phyloP scores from a whole-genome alignment of 2,113 vertebrate species.

The Nerophis lumbriciformis region DNA sequence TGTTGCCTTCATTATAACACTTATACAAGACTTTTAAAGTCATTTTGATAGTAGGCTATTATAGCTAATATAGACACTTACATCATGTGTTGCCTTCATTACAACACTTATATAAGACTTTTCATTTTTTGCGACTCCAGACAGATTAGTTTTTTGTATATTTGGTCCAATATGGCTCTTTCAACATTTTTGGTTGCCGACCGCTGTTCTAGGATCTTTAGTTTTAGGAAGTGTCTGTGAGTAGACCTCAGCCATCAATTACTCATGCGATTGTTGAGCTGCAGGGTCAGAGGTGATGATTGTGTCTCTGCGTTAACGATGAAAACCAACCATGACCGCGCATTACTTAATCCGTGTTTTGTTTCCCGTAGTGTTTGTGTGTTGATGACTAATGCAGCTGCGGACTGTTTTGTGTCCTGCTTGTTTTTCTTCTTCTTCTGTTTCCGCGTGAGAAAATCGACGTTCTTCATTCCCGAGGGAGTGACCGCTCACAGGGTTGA shows the following conservation, averaged over 20 bases:
- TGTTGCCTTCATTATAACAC: too few species aligned
- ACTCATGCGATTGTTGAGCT: slow-evolving; percentile 21
- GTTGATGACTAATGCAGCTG: slow-evolving; percentile 29
- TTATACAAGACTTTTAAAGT: too few species aligned
- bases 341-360: slow-evolving; percentile 19
- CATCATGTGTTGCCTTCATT: too few species aligned
- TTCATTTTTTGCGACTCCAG: too few species aligned
- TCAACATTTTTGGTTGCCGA: too few species aligned
- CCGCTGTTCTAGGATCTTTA: not conserved
- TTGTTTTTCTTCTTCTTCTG: slow-evolving; percentile 10
- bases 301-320: not conserved
- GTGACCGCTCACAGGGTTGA: slow-evolving; percentile 56
- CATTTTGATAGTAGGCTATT: too few species aligned
- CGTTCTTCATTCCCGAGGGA: slow-evolving; percentile 40
- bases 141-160: too few species aligned
- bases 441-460: slow-evolving; percentile 4
- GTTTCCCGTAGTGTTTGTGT: slow-evolving; percentile 42
- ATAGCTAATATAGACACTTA: too few species aligned
- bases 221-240: slow-evolving; percentile 8
- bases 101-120: too few species aligned
- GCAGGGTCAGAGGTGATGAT: slow-evolving; percentile 6
- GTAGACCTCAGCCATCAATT: slow-evolving; percentile 8
- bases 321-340: slow-evolving; percentile 6
- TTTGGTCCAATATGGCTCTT: too few species aligned
- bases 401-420: slow-evolving; percentile 15